These are phyloP conservation scores for Ophioderma brevispina DNA, from an alignment of 35 echinoderm and acorn worm species.

Conservation along the genomic window DNA sequence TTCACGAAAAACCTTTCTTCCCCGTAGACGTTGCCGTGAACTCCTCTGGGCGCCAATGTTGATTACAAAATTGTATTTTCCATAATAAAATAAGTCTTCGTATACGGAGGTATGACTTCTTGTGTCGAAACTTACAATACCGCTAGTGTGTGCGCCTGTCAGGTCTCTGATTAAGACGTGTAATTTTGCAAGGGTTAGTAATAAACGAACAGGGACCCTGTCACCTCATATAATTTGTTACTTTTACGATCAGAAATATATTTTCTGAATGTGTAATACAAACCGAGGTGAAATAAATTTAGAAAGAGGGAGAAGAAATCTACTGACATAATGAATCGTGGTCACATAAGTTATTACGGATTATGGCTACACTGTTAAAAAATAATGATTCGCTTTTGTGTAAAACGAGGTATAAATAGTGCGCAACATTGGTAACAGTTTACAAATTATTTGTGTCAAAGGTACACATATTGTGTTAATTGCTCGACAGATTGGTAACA, in stretches of 20 bases:
- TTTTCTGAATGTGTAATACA: too few relatives aligned
- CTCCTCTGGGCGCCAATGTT: neutral
- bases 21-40: neutral
- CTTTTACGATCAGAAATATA: neutral
- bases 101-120: neutral
- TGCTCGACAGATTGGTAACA: too few relatives aligned
- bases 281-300: too few relatives aligned
- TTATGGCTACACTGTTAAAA: too few relatives aligned
- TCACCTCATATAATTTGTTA: neutral
- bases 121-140: neutral
- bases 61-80: constrained; percentile 15
- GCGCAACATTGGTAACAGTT: too few relatives aligned
- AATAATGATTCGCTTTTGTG: too few relatives aligned
- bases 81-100: neutral
- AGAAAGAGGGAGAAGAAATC: too few relatives aligned
- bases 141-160: neutral
- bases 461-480: too few relatives aligned
- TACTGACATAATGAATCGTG: too few relatives aligned
- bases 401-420: too few relatives aligned
- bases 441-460: too few relatives aligned
- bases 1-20: neutral
- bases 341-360: too few relatives aligned
- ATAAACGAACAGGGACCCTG: neutral
- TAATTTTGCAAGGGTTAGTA: neutral
- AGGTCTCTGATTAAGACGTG: neutral